Evolutionary conservation across 2,888 invertebrate species (phyloP), one percentile per base, ranked within the genome.

Genomic region (Drosophila sordidula): DNA sequence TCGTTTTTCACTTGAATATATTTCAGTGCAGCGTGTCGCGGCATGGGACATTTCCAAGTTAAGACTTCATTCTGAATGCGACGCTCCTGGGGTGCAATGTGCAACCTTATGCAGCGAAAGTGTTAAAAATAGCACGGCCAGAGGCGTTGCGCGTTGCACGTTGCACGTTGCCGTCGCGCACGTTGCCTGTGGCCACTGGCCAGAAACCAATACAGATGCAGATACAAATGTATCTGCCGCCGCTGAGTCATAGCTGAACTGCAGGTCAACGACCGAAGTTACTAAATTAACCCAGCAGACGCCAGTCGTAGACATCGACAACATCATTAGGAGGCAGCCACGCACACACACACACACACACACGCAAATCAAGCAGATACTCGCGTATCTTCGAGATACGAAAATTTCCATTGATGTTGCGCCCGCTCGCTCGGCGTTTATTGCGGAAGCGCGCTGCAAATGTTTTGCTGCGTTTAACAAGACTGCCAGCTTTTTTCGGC

Each of bases 51-150:
- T 78, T 73, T 86, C 69, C 68, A 75, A 84, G 68, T 68, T 68
- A 57, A 57, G 61, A 32, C 61, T 80, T 62, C 61, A 59, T 56
- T 64, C 64, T 57, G 52, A 55, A 58, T 59, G 55, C 47, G 59
- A 32, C 88, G 87, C 87, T 86, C 89, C 84, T 86, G 85, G 89
- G 85, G 89, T 80, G 80, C 80, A 64, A 64, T 66, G 67, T 69
- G 79, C 82, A 80, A 72, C 78, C 80, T 81, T 81, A 70, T 65
- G 78, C 78, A 55, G 80, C 71, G 80, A 86, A 84, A 77, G 83
- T 82, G 80, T 79, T 87, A 89, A 87, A 86, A 86, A 86, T 86
- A 86, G 89, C 69, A 49, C 59, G 50, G 83, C 70, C 69, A 47
- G 65, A 44, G 64, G 62, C 70, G 61, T 62, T 54, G 66, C 55